A percentile compares a stretch with the other conserved stretches of the same genome.
phyloP scores from a whole-genome alignment of 2,797 vertebrate species.

The Scyliorhinus canicula region DNA sequence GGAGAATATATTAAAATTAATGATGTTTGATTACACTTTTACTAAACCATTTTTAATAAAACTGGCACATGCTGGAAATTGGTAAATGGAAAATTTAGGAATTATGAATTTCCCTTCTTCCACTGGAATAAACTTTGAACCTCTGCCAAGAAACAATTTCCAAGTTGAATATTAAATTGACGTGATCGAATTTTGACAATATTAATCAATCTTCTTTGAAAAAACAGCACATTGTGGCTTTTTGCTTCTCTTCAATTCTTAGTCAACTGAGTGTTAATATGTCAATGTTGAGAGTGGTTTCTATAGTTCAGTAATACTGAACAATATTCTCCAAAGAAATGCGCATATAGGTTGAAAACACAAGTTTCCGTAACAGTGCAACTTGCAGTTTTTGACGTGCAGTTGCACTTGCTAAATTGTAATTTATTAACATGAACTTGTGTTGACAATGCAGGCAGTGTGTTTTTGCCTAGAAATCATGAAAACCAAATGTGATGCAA shows the following conservation, averaged over 20 bases:
- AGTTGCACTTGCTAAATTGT: not conserved
- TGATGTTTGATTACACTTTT: not conserved
- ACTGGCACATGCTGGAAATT: not conserved
- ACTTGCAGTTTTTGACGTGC: not conserved
- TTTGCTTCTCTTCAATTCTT: not conserved
- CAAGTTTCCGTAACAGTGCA: not conserved
- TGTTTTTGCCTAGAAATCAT: not conserved
- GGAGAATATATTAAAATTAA: not conserved
- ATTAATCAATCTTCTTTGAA: not conserved
- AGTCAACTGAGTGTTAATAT: not conserved
- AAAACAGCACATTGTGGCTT: not conserved
- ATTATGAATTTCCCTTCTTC: not conserved
- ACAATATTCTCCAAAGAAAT: constrained; percentile 1
- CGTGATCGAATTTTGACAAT: not conserved
- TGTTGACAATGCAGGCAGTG: not conserved
- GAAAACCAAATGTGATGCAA: not conserved
- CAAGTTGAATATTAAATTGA: not conserved
- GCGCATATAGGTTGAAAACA: not conserved
- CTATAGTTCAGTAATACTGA: not conserved
- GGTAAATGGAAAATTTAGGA: not conserved
- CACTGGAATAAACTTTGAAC: not conserved
- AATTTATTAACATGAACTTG: not conserved
- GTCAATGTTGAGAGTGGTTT: not conserved
- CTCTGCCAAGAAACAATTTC: not conserved
- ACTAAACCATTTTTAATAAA: not conserved